Evolutionary conservation across 1,140 invertebrate species (phyloP).

Genomic region (Plutomurus gul): DNA sequence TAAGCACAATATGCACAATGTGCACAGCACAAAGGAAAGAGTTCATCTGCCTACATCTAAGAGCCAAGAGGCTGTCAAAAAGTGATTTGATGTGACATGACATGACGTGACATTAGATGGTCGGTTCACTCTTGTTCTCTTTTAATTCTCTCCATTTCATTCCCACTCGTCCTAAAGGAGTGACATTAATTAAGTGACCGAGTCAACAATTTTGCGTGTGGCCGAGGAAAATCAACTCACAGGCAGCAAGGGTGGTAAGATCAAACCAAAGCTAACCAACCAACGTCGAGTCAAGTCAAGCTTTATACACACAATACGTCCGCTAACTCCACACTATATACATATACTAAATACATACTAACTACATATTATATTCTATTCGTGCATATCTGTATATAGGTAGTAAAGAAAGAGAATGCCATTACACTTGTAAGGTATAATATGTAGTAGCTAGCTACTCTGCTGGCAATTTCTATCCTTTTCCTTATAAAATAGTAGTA

Average conservation of each 20-base stretch:
- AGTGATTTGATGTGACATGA: constrained; percentile 18
- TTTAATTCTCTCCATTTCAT: constrained; percentile 16
- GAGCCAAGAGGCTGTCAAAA: constrained; percentile 20
- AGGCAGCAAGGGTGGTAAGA: constrained; percentile 13
- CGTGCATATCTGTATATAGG: too few species aligned
- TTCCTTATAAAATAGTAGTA: too few species aligned
- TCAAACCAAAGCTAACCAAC: constrained; percentile 22
- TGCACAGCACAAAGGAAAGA: background rate
- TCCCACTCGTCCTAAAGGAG: constrained; percentile 35
- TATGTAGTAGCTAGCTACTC: too few species aligned
- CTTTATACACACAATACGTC: too few species aligned
- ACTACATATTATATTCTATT: too few species aligned
- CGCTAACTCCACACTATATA: too few species aligned
- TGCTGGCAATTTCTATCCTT: too few species aligned
- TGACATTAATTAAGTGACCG: constrained; percentile 53
- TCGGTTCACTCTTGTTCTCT: constrained; percentile 29
- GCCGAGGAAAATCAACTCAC: constrained; percentile 47
- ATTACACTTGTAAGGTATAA: too few species aligned
- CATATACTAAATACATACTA: too few species aligned
- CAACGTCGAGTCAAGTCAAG: background rate
- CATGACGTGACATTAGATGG: constrained; percentile 32
- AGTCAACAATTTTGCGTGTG: constrained; percentile 53
- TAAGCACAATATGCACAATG: background rate
- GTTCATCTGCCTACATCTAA: background rate
- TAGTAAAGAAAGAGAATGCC: too few species aligned